These are phyloP conservation scores for Reticulitermes lucifugus DNA, from an alignment of 2,888 invertebrate species.

Conservation along the genomic window DNA sequence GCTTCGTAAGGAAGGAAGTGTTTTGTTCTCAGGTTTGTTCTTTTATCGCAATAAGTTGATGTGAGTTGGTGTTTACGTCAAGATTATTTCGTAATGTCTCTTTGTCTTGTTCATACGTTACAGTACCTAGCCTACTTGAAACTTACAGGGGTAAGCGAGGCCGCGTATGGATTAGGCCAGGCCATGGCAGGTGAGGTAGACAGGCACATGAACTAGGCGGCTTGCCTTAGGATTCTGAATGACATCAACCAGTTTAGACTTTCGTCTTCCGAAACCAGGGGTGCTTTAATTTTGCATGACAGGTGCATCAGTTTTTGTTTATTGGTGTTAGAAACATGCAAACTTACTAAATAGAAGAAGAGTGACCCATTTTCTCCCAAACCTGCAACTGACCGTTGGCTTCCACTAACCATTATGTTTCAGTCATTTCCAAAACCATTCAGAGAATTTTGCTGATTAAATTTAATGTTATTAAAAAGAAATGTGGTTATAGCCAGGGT, in stretches of 20 bases:
- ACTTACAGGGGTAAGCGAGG: constrained; percentile 29
- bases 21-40: constrained; percentile 15
- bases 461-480: neutral
- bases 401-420: neutral
- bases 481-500: neutral
- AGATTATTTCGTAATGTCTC: neutral
- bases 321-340: neutral
- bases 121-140: constrained; percentile 1
- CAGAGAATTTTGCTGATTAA: neutral
- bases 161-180: constrained; percentile 43
- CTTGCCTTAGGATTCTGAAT: neutral
- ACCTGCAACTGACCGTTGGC: neutral
- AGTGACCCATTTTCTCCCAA: neutral
- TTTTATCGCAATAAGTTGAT: neutral
- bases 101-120: constrained; percentile 9
- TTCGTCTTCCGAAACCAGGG: neutral
- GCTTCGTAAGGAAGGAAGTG: constrained; percentile 40
- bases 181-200: constrained; percentile 40
- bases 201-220: constrained; percentile 26
- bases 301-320: neutral
- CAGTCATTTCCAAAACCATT: neutral
- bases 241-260: neutral
- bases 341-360: neutral
- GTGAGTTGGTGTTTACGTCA: neutral
- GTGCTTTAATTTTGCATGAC: neutral